Percentiles rank a stretch among this genome's conserved stretches.
Conservation (phyloP, 2,797 vertebrate genomes). For the Schizopygopsis malacanthus region DNA sequence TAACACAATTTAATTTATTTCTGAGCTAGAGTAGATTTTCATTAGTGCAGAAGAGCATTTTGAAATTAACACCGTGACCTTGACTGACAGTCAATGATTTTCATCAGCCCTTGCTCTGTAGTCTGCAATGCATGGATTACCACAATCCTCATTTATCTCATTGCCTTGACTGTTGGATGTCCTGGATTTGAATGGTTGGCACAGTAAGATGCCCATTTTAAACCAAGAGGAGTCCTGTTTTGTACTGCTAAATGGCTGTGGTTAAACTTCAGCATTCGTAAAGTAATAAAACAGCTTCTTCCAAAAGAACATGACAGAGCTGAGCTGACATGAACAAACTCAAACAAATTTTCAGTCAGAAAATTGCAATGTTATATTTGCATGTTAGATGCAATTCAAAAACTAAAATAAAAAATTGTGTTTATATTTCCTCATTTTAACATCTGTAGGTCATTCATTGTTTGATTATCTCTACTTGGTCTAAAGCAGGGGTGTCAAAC, state of each 20-base stretch:
- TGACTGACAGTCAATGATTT: conserved; percentile 43
- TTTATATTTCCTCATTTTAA: too few relatives aligned
- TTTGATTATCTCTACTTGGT: neutral
- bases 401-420: neutral
- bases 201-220: conserved; percentile 40
- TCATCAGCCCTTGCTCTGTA: conserved; percentile 51
- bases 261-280: neutral
- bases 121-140: conserved; percentile 64
- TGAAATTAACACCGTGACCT: conserved; percentile 21
- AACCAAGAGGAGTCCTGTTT: conserved; percentile 23
- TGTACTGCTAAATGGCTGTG: conserved; percentile 22
- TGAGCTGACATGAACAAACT: neutral
- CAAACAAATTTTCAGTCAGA: neutral
- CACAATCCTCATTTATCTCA: conserved; percentile 67
- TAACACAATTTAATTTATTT: conserved; percentile 8
- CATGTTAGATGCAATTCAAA: neutral
- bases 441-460: neutral
- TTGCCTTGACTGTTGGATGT: conserved; percentile 52
- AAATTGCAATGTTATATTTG: neutral
- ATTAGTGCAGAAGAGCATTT: conserved; percentile 30
- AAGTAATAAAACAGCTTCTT: neutral
- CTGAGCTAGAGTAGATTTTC: neutral
- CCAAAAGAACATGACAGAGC: neutral
- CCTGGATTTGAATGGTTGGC: conserved; percentile 51
- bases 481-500: too few relatives aligned